Conservation (phyloP, 1,140 invertebrate species). For the Drosophila lini region DNA sequence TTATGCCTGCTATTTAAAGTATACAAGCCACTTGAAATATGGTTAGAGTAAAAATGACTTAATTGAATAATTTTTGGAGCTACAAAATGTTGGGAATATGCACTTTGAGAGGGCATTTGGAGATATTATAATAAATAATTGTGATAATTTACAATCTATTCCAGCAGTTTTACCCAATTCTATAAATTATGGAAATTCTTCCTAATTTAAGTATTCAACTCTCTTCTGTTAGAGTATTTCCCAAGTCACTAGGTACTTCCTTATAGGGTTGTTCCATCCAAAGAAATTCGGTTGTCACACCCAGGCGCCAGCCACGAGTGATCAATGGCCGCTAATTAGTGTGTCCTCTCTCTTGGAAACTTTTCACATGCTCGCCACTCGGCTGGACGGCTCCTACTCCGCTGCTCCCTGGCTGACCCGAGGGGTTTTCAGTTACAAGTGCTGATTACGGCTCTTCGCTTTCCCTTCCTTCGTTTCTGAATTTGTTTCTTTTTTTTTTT, state of each 20-base stretch:
- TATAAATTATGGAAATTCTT: no score
- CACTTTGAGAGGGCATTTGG: background rate
- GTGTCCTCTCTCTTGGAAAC: conserved; percentile 74
- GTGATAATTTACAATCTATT: background rate
- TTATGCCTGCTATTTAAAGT: conserved; percentile 65
- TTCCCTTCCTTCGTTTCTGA: conserved; percentile 9
- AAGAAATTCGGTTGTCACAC: conserved; percentile 55
- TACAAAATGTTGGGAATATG: background rate
- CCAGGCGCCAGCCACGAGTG: conserved; percentile 68
- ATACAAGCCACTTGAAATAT: conserved; percentile 23
- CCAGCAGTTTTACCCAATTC: no score
- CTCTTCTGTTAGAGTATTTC: conserved; percentile 18
- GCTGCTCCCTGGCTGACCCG: conserved; percentile 7
- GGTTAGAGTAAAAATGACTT: conserved; percentile 32
- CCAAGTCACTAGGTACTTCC: background rate
- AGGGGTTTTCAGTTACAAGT: conserved; percentile 68
- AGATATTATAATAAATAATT: background rate
- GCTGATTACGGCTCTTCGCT: conserved; percentile 49
- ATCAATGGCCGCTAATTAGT: conserved; percentile 80
- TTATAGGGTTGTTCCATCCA: background rate
- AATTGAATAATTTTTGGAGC: conserved; percentile 31
- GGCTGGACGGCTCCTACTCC: conserved; percentile 10
- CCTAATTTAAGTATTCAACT: background rate
- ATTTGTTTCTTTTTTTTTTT: conserved; percentile 28
- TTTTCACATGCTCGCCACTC: conserved; percentile 67